These are phyloP conservation scores for Nomia melanderi DNA, from an alignment of 1,140 invertebrate species.

Conservation along the genomic window DNA sequence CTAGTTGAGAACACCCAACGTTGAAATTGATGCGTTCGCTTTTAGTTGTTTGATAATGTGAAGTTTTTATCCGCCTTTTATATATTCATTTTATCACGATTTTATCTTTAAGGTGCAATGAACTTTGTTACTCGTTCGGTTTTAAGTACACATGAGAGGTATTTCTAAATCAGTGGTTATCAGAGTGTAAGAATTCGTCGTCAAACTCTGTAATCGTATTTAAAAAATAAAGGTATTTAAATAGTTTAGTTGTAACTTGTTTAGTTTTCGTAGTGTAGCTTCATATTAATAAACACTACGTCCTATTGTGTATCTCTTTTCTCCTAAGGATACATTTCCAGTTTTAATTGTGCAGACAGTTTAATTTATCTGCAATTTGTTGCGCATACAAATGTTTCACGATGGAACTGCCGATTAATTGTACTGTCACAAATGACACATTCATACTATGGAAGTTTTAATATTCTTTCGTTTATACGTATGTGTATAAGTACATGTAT, in stretches of 20 bases:
- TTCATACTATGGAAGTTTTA: too few relatives aligned
- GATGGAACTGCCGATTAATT: too few relatives aligned
- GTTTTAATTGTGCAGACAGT: too few relatives aligned
- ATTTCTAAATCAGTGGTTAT: neutral
- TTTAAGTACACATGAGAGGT: neutral
- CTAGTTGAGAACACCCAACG: slow-evolving; percentile 14
- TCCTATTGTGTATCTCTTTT: too few relatives aligned
- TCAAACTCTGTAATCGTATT: neutral
- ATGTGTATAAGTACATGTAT: too few relatives aligned
- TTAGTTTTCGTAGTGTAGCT: neutral
- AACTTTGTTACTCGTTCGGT: neutral
- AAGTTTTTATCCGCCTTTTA: neutral
- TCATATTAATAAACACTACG: neutral
- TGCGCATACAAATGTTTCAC: too few relatives aligned
- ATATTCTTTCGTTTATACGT: too few relatives aligned
- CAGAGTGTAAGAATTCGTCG: neutral
- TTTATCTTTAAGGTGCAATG: slow-evolving; percentile 9
- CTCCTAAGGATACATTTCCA: too few relatives aligned
- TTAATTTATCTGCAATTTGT: too few relatives aligned
- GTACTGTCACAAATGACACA: too few relatives aligned
- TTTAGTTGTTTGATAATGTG: neutral
- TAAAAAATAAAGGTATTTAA: neutral
- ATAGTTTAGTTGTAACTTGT: neutral
- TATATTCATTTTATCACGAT: neutral
- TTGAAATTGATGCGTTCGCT: neutral